These are phyloP conservation scores for Scomber scombrus DNA, from an alignment of 2,113 vertebrate species.

Conservation along the genomic window DNA sequence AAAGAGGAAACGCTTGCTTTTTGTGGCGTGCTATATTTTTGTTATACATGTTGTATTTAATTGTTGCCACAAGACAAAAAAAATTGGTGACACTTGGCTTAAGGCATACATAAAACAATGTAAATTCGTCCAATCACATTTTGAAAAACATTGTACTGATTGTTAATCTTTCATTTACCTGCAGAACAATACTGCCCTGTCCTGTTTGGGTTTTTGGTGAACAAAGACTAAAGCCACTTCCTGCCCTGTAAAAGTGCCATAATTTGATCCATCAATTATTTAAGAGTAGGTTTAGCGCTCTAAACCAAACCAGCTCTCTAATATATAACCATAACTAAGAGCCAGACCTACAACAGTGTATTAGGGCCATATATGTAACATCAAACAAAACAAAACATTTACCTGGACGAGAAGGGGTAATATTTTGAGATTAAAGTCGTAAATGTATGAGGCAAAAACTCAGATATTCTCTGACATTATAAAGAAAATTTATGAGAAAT, in stretches of 20 bases:
- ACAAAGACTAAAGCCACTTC: neutral
- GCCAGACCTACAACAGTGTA: too few species aligned
- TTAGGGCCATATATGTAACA: too few species aligned
- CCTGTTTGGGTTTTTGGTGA: neutral
- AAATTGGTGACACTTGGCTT: slow-evolving; percentile 37
- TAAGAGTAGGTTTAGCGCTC: too few species aligned
- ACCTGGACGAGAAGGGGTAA: too few species aligned
- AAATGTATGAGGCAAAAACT: too few species aligned
- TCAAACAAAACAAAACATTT: too few species aligned
- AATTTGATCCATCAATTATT: too few species aligned
- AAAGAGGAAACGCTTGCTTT: neutral
- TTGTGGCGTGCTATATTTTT: slow-evolving; percentile 16
- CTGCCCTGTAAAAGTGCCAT: neutral
- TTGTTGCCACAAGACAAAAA: slow-evolving; percentile 6
- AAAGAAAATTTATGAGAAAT: too few species aligned
- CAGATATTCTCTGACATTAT: too few species aligned
- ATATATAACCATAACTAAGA: neutral
- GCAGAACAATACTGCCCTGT: neutral
- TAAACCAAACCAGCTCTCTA: neutral
- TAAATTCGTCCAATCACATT: neutral
- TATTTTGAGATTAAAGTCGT: too few species aligned
- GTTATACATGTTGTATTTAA: slow-evolving; percentile 38
- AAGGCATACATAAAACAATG: slow-evolving; percentile 39
- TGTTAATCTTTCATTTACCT: neutral
- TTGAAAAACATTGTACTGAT: neutral